Conservation (phyloP, 2,113 vertebrate species). For the Taxidea taxus region DNA sequence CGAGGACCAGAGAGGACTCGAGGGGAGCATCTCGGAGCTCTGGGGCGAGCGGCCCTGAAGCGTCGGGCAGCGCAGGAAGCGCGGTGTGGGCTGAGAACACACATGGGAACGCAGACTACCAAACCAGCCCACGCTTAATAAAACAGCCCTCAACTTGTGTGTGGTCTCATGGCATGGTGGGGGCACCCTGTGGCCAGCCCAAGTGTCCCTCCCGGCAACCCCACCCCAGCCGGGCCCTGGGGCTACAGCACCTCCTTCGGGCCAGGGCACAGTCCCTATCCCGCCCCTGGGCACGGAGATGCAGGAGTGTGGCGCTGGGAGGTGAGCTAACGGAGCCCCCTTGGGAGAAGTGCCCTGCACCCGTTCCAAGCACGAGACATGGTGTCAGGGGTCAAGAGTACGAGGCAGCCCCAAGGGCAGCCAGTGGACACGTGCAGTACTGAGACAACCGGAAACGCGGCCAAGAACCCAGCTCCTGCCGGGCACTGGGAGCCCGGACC, state of each 20-base stretch:
- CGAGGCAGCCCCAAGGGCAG: background rate
- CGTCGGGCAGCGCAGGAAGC: accelerated
- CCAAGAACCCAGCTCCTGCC: background rate
- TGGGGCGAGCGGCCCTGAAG: background rate
- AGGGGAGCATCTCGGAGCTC: background rate
- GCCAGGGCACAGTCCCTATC: accelerated
- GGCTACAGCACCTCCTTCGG: accelerated
- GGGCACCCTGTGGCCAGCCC: accelerated
- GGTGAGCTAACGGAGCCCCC: accelerated
- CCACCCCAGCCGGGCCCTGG: background rate
- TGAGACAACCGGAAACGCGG: accelerated
- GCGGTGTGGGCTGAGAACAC: accelerated
- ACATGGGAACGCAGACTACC: background rate
- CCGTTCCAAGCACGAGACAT: accelerated
- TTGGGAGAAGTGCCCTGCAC: accelerated
- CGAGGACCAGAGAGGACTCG: accelerated
- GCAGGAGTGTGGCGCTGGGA: background rate
- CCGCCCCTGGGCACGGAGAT: accelerated
- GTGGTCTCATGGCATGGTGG: background rate
- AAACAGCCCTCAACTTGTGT: conserved; percentile 27
- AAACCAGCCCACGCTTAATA: conserved; percentile 70
- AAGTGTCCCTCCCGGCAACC: accelerated
- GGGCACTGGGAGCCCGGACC: accelerated
- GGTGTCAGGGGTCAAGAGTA: background rate
- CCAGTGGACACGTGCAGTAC: accelerated